Conservation (phyloP, 2,797 vertebrate species). For the Cyclopterus lumpus region DNA sequence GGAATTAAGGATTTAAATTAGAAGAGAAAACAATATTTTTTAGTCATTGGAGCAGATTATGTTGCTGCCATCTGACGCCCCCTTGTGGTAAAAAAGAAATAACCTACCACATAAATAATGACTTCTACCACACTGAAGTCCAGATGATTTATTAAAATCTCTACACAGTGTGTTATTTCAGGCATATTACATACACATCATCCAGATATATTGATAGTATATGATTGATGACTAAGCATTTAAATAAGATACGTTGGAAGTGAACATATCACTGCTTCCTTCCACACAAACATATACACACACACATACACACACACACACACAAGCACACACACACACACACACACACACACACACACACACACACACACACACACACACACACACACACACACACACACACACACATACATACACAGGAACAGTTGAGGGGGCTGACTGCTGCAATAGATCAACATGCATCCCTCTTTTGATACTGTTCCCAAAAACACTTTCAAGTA, state of each 20-base stretch:
- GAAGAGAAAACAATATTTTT: not conserved
- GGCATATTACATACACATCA: constrained; percentile 56
- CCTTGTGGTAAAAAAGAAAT: constrained; percentile 54
- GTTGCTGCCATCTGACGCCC: constrained; percentile 25
- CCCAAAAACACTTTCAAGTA: constrained; percentile 68
- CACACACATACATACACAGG: constrained; percentile 24
- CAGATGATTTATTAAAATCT: constrained; percentile 71
- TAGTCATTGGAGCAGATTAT: not conserved
- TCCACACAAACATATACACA: not conserved
- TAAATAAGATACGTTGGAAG: constrained; percentile 65
- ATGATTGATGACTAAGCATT: constrained; percentile 45
- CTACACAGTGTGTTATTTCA: constrained; percentile 59
- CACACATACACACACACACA: not conserved
- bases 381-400: constrained; percentile 14
- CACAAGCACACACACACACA: constrained; percentile 11
- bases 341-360: constrained; percentile 13
- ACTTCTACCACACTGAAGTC: constrained; percentile 25
- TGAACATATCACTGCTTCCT: constrained; percentile 35
- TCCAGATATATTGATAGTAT: constrained; percentile 60
- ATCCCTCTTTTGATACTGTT: constrained; percentile 48
- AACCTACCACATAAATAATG: not conserved
- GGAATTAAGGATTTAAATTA: not conserved
- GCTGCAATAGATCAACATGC: constrained; percentile 20
- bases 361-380: constrained; percentile 8
- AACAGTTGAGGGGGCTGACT: constrained; percentile 28